Percentiles rank a stretch among this genome's conserved stretches.
Evolutionary conservation across 2,797 vertebrate genomes (phyloP).

Genomic region (Gambelia wislizenii): DNA sequence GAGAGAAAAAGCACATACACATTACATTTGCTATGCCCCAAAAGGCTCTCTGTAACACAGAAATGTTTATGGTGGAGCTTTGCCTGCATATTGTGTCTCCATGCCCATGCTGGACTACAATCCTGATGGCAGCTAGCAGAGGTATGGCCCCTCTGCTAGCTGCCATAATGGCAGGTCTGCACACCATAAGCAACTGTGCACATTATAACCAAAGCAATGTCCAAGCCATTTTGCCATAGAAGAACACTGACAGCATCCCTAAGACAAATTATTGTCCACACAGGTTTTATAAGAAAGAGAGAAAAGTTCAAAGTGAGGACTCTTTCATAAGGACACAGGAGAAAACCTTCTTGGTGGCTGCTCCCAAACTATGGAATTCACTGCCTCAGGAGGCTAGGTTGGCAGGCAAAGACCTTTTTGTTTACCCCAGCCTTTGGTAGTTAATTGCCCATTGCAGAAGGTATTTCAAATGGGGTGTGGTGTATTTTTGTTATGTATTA

Average conservation of each 20-base stretch:
- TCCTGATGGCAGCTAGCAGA: not conserved
- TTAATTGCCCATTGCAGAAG: no score
- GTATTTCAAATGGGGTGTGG: no score
- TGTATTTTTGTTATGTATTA: no score
- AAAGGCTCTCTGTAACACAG: not conserved
- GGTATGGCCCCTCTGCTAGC: not conserved
- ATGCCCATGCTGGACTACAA: not conserved
- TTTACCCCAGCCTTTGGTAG: no score
- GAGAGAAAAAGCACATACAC: not conserved
- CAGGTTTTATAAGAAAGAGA: not conserved
- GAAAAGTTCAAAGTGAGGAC: no score
- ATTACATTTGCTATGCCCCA: not conserved
- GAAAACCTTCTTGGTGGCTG: no score
- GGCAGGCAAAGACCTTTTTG: no score
- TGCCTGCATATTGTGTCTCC: not conserved
- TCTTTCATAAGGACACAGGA: no score
- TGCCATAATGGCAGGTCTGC: not conserved
- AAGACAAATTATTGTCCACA: not conserved
- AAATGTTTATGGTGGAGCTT: not conserved
- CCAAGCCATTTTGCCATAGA: not conserved
- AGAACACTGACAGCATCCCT: not conserved
- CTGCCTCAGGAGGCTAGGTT: no score
- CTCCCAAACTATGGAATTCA: no score
- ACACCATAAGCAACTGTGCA: not conserved
- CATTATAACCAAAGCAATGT: not conserved